Conservation (phyloP, 2,888 invertebrate species). For the Philonicus albiceps region DNA sequence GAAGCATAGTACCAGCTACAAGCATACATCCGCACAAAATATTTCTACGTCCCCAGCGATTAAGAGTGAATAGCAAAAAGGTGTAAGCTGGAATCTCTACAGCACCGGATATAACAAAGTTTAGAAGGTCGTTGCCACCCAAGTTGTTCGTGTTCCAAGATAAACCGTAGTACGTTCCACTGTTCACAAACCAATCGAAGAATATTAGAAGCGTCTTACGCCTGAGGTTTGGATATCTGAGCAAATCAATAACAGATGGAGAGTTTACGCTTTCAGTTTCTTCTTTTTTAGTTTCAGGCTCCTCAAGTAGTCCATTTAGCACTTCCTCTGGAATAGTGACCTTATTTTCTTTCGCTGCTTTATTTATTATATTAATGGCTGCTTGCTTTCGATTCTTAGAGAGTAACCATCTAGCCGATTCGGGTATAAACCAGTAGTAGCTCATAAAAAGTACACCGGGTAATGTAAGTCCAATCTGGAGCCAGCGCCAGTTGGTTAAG, state of each 20-base stretch:
- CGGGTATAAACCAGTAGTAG: conserved; percentile 80
- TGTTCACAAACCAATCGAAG: conserved; percentile 81
- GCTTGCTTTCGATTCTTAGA: conserved; percentile 70
- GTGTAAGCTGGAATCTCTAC: conserved; percentile 79
- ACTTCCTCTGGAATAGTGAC: conserved; percentile 67
- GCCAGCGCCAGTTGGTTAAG: conserved; percentile 73
- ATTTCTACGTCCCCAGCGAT: conserved; percentile 74
- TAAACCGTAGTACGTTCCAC: conserved; percentile 79
- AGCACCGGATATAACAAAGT: conserved; percentile 77
- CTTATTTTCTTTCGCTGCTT: conserved; percentile 72
- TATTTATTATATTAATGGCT: conserved; percentile 70
- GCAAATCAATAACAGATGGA: conserved; percentile 68
- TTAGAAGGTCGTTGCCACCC: conserved; percentile 76
- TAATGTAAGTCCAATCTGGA: conserved; percentile 74
- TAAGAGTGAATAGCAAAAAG: conserved; percentile 71
- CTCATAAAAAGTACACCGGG: conserved; percentile 73
- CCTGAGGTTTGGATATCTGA: conserved; percentile 71
- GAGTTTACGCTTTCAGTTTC: conserved; percentile 53
- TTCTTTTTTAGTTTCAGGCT: conserved; percentile 47
- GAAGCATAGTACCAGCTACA: conserved; percentile 68
- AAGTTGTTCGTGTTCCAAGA: conserved; percentile 78
- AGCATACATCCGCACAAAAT: conserved; percentile 76
- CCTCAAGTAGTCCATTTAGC: conserved; percentile 66
- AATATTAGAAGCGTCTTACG: conserved; percentile 74
- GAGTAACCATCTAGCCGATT: conserved; percentile 77